A percentile compares a stretch with the other conserved stretches of the same genome.
These are phyloP conservation scores for Umimayanthus chanpuru DNA, from an alignment of 92 coral and sea anemone species.

Conservation along the genomic window DNA sequence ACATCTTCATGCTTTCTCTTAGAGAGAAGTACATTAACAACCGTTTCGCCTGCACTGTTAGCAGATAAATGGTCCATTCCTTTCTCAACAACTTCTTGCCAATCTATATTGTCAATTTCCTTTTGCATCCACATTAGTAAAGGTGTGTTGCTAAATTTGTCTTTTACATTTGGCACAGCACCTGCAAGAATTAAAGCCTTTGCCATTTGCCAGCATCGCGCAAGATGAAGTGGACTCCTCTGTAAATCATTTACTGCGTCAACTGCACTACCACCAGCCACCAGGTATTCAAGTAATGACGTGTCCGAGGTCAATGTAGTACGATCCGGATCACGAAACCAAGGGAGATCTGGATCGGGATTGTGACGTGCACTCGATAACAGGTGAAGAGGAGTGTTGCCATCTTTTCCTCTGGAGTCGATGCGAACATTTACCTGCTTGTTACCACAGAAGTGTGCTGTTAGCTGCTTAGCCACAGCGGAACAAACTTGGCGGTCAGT, in stretches of 20 bases:
- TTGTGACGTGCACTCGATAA: background rate
- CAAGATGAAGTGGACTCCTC: background rate
- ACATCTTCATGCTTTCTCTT: background rate
- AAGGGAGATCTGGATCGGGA: too few species aligned
- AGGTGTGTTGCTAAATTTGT: background rate
- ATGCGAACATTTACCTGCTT: too few species aligned
- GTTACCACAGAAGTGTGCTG: too few species aligned
- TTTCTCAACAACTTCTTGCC: too few species aligned
- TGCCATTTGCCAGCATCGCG: background rate
- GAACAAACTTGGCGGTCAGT: background rate
- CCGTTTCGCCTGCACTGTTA: background rate
- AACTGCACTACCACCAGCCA: too few species aligned
- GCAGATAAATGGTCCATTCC: background rate
- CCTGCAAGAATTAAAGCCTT: background rate
- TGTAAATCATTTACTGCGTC: background rate
- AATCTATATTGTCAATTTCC: background rate
- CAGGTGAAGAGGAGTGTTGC: slow-evolving; percentile 10
- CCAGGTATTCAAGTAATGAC: too few species aligned
- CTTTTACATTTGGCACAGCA: background rate
- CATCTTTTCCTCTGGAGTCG: background rate
- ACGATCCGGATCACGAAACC: too few species aligned
- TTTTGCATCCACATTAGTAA: background rate
- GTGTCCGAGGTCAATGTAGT: too few species aligned
- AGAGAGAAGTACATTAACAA: background rate
- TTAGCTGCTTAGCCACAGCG: background rate